Conservation (phyloP, 2,113 vertebrate species). For the Aythya baeri region DNA sequence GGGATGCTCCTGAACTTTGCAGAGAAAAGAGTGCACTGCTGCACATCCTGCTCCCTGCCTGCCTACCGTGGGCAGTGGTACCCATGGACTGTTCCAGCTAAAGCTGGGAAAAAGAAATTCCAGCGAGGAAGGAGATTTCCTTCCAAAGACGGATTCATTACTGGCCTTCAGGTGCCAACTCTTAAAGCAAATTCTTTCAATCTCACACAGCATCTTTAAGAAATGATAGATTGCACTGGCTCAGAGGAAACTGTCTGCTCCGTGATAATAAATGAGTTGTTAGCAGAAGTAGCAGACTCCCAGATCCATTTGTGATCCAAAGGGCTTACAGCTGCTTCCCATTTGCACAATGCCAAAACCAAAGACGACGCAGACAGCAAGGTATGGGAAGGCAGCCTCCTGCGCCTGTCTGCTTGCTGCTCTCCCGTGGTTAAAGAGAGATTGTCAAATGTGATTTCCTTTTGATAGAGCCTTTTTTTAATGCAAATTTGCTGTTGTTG, state of each 20-base stretch:
- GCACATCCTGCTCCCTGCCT: not conserved
- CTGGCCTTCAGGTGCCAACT: not conserved
- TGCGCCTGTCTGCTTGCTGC: not conserved
- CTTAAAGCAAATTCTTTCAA: conserved; percentile 37
- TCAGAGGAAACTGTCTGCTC: conserved; percentile 16
- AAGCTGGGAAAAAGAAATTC: not conserved
- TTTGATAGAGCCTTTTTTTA: not conserved
- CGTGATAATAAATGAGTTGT: conserved; percentile 71
- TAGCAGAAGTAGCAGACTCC: conserved; percentile 62
- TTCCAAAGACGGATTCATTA: not conserved
- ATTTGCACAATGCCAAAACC: conserved; percentile 47
- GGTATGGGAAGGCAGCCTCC: not conserved
- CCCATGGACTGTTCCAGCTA: not conserved
- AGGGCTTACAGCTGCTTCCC: conserved; percentile 73
- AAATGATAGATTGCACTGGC: conserved; percentile 54
- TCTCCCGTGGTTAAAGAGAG: conserved; percentile 32
- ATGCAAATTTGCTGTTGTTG: not conserved
- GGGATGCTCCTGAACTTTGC: not conserved
- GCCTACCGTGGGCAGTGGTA: not conserved
- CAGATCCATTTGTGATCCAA: conserved; percentile 62
- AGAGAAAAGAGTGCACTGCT: not conserved
- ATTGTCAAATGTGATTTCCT: not conserved
- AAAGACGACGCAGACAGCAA: not conserved
- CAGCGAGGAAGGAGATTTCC: not conserved
- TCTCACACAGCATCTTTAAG: conserved; percentile 42